These are phyloP conservation scores for Dysmachus trigonus DNA, from an alignment of 2,888 invertebrate species.

Conservation along the genomic window DNA sequence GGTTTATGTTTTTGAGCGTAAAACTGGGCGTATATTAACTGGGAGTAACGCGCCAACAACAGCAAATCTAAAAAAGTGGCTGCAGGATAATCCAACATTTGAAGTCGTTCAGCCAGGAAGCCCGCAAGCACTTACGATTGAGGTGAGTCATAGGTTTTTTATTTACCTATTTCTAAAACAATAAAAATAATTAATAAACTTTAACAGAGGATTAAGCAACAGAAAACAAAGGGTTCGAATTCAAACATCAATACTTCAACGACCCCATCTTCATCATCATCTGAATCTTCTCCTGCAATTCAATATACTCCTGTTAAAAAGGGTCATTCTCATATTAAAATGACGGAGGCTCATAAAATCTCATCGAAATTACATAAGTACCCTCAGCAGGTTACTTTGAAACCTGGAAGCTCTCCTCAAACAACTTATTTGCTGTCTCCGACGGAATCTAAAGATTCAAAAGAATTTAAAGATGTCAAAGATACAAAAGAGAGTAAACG, in stretches of 20 bases:
- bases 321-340: not conserved
- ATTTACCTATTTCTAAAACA: not conserved
- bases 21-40: slow-evolving; percentile 76
- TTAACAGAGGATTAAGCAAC: slow-evolving; percentile 46
- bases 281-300: slow-evolving; percentile 47
- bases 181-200: not conserved
- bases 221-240: not conserved
- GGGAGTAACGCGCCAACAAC: slow-evolving; percentile 87
- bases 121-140: slow-evolving; percentile 62
- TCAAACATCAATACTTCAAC: not conserved
- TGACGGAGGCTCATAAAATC: slow-evolving; percentile 24
- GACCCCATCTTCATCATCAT: not conserved
- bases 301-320: not conserved
- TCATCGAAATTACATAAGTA: slow-evolving; percentile 59
- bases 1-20: slow-evolving; percentile 85
- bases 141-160: slow-evolving; percentile 52
- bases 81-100: slow-evolving; percentile 86
- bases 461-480: not conserved
- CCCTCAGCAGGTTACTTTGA: slow-evolving; percentile 55
- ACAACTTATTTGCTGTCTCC: slow-evolving; percentile 42
- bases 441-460: not conserved
- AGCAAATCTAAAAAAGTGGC: slow-evolving; percentile 81
- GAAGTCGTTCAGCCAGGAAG: slow-evolving; percentile 81
- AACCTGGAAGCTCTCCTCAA: slow-evolving; percentile 51
- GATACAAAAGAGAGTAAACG: slow-evolving; percentile 48